phyloP scores from a whole-genome alignment of 2,113 vertebrate species.

The Siphamia tubifer region DNA sequence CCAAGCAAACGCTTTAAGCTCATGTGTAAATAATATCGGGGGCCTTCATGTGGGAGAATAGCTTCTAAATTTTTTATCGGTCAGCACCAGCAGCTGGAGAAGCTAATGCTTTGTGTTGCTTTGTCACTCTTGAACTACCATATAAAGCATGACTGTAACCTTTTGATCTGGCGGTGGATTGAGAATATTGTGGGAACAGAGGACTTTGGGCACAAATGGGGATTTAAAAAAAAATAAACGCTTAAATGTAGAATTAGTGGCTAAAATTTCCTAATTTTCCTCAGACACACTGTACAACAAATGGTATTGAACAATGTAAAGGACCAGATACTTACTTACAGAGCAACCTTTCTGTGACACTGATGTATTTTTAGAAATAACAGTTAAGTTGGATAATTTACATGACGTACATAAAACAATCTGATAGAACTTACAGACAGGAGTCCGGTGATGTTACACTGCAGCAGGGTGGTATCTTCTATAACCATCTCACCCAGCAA shows the following conservation, averaged over 20 bases:
- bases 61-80: conserved; percentile 20
- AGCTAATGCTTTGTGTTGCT: conserved; percentile 39
- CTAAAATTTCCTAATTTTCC: no score
- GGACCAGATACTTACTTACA: no score
- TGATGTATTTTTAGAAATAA: no score
- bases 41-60: conserved; percentile 24
- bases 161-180: conserved; percentile 3
- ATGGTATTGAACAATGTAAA: no score
- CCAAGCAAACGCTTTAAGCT: conserved; percentile 19
- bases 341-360: no score
- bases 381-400: no score
- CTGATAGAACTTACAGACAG: conserved; percentile 78
- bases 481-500: conserved; percentile 82
- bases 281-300: no score
- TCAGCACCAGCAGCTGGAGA: conserved; percentile 52
- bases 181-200: not conserved
- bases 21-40: conserved; percentile 37
- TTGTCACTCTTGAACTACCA: conserved; percentile 36
- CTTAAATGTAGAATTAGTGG: no score
- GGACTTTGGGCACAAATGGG: not conserved
- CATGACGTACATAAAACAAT: not conserved
- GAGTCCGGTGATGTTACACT: conserved; percentile 85
- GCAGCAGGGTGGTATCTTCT: conserved; percentile 81
- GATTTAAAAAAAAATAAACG: no score
- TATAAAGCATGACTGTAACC: conserved; percentile 5